Base-by-base conservation (phyloP, 2,113 vertebrate species). In the Hyaena hyaena region DNA sequence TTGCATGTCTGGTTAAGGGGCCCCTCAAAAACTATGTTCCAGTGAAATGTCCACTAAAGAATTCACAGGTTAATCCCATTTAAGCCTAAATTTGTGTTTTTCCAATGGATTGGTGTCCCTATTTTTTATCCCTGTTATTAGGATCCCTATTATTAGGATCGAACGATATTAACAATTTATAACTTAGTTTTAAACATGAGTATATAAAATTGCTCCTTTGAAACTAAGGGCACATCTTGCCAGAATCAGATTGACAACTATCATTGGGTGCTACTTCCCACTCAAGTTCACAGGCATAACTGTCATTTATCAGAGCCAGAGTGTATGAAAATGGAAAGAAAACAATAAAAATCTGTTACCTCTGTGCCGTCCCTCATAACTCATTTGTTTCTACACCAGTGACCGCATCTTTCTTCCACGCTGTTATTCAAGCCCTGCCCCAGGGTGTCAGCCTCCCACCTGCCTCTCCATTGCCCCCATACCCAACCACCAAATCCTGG, bases 101-200 rank as follows among this genome's bases (percentile, higher is more conserved):
- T 82, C 39, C n/a, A 97, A 63, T 95, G 77, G 24, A 82, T 84
- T 77, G 19, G 0, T 88, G 2, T 83, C 12, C 55, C 80, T 61
- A 9, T 10, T n/a, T 93, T 63, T 93, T 94, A 39, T 39, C 39
- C 39, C 39, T 39, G 39, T 39, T 39, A 39, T 39, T 39, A 39
- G 39, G 39, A 39, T 39, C 39, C 39, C 71, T 80, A 33, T 66
- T 94, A 50, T 74, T 93, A 94, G 31, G 43, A 66, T 35, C 31
- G 7, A 48, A 16, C 35, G 79, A 65, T 28, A 73, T 74, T 68
- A 92, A 82, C 43, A 73, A 80, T 55, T 90, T 88, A 65, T 85
- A 58, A 50, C 79, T 92, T 96, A 92, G 74, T 97, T 97, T 95
- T 91, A 96, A 95, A 31, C 23, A 31, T 89, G 50, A 66, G 3